These are phyloP conservation scores for Syndactyla subalaris DNA, from an alignment of 2,797 vertebrate species.

Conservation along the genomic window DNA sequence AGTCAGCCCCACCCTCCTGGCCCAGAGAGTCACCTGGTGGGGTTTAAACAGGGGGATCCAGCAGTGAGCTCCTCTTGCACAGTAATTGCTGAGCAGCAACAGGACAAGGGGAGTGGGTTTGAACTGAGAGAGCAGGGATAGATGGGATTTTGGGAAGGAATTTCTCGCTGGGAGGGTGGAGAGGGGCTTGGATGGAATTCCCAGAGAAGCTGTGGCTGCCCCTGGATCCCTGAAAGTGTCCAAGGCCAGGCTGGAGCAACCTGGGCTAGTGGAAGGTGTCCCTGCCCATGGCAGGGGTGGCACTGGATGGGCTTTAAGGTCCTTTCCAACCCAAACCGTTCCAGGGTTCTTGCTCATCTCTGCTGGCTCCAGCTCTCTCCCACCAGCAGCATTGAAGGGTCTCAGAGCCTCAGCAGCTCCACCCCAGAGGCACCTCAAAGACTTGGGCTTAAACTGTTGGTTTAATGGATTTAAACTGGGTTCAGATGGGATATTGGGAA, in stretches of 20 bases:
- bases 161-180: neutral
- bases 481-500: neutral
- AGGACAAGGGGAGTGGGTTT: neutral
- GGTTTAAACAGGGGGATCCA: neutral
- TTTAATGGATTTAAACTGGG: no score
- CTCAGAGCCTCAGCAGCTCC: no score
- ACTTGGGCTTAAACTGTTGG: no score
- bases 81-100: neutral
- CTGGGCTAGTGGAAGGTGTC: neutral
- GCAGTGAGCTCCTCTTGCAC: neutral
- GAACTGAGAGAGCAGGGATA: neutral
- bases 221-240: neutral
- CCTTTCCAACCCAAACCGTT: neutral
- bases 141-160: neutral
- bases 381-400: no score
- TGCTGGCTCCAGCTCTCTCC: no score
- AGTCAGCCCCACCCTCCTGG: neutral
- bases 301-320: neutral
- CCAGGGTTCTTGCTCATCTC: no score
- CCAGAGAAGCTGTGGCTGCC: neutral
- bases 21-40: neutral
- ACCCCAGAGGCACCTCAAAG: no score
- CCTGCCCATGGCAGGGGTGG: neutral
- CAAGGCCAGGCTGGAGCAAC: neutral
- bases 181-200: no score